phyloP scores from a whole-genome alignment of 2,888 invertebrate species.

The Gymnoscelis rufifasciata region DNA sequence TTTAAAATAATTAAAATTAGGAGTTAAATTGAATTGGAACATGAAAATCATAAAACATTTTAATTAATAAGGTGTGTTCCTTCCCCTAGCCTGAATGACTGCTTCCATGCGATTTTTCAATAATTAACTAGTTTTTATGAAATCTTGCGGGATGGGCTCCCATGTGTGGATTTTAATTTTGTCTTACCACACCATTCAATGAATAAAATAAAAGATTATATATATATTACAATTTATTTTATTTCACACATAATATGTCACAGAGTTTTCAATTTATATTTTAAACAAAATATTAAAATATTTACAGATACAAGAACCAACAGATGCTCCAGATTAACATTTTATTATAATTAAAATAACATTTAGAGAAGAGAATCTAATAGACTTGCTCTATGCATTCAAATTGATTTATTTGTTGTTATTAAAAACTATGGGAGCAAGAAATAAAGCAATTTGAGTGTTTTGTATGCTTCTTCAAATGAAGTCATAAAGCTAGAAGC shows the following conservation, averaged over 20 bases:
- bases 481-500: constrained; percentile 17
- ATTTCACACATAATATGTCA: constrained; percentile 74
- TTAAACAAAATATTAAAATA: constrained; percentile 64
- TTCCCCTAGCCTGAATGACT: no score
- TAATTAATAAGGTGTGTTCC: no score
- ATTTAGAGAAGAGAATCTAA: constrained; percentile 25
- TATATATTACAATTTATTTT: constrained; percentile 75
- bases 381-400: constrained; percentile 22
- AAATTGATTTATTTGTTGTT: constrained; percentile 18
- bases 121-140: no score
- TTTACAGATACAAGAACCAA: constrained; percentile 73
- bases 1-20: no score
- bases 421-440: neutral
- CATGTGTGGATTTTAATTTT: no score
- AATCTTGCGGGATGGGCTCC: no score
- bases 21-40: no score
- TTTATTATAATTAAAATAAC: constrained; percentile 52
- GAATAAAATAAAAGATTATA: constrained; percentile 22
- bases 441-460: constrained; percentile 20
- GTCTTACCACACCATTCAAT: no score
- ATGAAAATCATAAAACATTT: no score
- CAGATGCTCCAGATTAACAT: constrained; percentile 67
- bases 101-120: no score
- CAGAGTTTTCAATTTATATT: constrained; percentile 62
- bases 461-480: constrained; percentile 22